A percentile compares a stretch with the other conserved stretches of the same genome.
Conservation (phyloP, 1,140 invertebrate genomes). For the Formica selysi region DNA sequence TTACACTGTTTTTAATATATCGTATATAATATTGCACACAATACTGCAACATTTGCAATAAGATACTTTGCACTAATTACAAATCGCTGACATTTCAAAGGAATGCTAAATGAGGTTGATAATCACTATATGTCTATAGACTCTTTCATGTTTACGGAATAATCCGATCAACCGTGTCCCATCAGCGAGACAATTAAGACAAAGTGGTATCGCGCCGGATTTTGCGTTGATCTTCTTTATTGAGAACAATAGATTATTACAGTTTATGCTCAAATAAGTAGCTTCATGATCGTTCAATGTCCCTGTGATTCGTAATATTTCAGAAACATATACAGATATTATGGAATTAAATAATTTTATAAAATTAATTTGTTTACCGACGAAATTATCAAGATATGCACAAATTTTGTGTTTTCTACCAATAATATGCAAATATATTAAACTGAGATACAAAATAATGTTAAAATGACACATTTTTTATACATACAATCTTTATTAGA, state of each 20-base stretch:
- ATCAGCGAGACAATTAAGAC: background rate
- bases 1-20: constrained; percentile 15
- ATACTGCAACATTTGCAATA: background rate
- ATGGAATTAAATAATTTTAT: background rate
- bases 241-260: background rate
- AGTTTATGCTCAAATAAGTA: constrained; percentile 21
- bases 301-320: background rate
- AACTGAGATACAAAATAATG: constrained; percentile 13
- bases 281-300: background rate
- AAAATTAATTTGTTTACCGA: constrained; percentile 10
- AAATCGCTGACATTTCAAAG: constrained; percentile 35
- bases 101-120: constrained; percentile 29
- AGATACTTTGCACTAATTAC: background rate
- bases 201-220: constrained; percentile 7
- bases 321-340: background rate
- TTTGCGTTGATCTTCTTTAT: constrained; percentile 19
- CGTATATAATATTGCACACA: background rate
- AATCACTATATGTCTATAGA: constrained; percentile 15
- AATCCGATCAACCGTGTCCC: constrained; percentile 44
- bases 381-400: background rate
- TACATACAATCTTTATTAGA: background rate
- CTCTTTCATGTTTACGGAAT: constrained; percentile 46
- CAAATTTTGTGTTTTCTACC: background rate
- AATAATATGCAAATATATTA: constrained; percentile 12
- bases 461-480: background rate